Base-by-base conservation (phyloP, 2,888 invertebrate species). In the Pristionchus mayeri region DNA sequence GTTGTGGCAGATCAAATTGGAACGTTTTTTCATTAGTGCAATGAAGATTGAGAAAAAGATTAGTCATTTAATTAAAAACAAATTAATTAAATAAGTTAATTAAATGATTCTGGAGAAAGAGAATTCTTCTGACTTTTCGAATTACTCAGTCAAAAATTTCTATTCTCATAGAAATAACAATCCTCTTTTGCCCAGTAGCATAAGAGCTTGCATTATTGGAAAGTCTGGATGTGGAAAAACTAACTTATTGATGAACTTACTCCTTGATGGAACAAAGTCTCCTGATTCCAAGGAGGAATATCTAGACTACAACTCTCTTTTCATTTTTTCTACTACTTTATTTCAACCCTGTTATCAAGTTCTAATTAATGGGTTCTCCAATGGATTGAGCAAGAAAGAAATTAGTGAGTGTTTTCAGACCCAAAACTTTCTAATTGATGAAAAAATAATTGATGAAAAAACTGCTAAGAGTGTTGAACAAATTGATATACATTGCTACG, bases 161-260 rank as follows among this genome's bases (percentile, higher is more conserved):
- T 88, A 88, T 67, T 48, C 88, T 21, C 40, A 82, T 76, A 85
- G 88, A 86, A 86, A 88, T 34, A 88, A 88, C 52, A 88, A 88
- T 84, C 86, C 85, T 83, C 67, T 87, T 3, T 24, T 75, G 9
- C 75, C 88, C 48, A n/a, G 78, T 48, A 82, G 82, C 30, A 89
- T 89, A 75, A 88, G 89, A 89, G 89, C 80, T 34, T 89, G 89
- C 87, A 89, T 89, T 40, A 89, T 89, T 85, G 89, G 88, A 83
- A 89, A 89, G 82, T 79, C 79, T 71, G 88, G 88, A 81, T 89
- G 88, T 87, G 88, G 88, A 71, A 89, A 89, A 67, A 89, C 88
- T 85, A 89, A 88, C 75, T 87, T 88, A 44, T 24, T 75, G 16
- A 75, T 75, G 87, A 89, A 89, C 85, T 88, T 89, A 86, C 86